These are phyloP conservation scores for Lysandra bellargus DNA, from an alignment of 2,888 invertebrate species.

Conservation along the genomic window DNA sequence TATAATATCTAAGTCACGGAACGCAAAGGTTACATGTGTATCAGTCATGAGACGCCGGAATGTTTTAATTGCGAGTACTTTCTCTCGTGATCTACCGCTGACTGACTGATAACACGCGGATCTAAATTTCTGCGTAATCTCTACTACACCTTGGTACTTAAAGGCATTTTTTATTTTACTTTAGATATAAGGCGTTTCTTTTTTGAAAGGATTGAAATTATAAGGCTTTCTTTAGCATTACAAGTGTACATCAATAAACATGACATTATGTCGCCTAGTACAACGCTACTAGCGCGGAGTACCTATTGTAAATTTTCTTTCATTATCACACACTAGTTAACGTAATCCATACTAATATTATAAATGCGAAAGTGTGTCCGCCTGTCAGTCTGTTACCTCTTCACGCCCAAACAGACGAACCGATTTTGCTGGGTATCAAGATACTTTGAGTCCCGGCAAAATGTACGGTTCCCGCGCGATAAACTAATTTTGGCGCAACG, in stretches of 20 bases:
- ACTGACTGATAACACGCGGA: not conserved
- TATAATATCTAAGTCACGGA: slow-evolving; percentile 17
- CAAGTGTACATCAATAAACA: not conserved
- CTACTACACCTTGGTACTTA: not conserved
- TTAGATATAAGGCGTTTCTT: not conserved
- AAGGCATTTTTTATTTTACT: not conserved
- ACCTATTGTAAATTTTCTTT: not conserved
- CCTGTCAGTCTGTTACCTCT: too few relatives aligned
- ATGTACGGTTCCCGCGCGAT: too few relatives aligned
- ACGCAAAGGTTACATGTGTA: slow-evolving; percentile 26
- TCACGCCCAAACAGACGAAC: too few relatives aligned
- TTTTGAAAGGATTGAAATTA: too few relatives aligned
- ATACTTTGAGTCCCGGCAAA: too few relatives aligned
- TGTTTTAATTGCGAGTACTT: slow-evolving; percentile 30
- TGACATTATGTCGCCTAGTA: not conserved
- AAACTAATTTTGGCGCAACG: too few relatives aligned
- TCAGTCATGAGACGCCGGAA: slow-evolving; percentile 21
- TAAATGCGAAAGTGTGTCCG: too few relatives aligned
- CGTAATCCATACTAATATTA: not conserved
- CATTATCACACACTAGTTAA: not conserved
- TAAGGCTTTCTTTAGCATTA: not conserved
- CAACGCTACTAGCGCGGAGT: not conserved
- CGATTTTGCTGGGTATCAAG: too few relatives aligned
- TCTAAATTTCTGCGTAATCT: slow-evolving; percentile 22
- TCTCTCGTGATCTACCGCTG: slow-evolving; percentile 20